Conservation (phyloP, 2,888 invertebrate species). For the Clitarchus hookeri region DNA sequence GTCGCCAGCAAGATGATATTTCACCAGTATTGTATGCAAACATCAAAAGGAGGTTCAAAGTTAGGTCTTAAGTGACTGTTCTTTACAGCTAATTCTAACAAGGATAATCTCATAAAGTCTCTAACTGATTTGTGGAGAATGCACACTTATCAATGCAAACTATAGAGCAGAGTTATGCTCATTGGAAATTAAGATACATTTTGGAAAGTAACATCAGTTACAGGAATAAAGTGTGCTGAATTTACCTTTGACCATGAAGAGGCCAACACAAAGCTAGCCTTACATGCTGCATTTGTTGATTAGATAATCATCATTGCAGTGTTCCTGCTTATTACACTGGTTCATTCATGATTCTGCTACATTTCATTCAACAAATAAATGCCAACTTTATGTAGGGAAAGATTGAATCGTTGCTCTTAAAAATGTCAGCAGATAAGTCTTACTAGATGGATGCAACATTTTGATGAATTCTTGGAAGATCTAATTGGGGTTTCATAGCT, state of each 20-base stretch:
- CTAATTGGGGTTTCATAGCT: slow-evolving; percentile 14
- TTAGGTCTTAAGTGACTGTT: too few relatives aligned
- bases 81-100: too few relatives aligned
- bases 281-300: background rate
- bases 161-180: background rate
- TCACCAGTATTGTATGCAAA: too few relatives aligned
- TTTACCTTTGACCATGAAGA: background rate
- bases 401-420: background rate
- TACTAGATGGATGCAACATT: background rate
- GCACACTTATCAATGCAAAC: too few relatives aligned
- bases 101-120: too few relatives aligned
- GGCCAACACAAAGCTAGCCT: background rate
- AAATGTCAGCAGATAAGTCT: background rate
- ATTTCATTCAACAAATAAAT: slow-evolving; percentile 8
- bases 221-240: background rate
- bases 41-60: too few relatives aligned
- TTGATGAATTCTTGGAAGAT: background rate
- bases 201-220: too few relatives aligned
- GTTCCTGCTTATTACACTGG: slow-evolving; percentile 10
- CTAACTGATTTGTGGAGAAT: too few relatives aligned
- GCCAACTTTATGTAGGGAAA: slow-evolving; percentile 15
- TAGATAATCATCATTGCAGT: background rate
- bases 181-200: background rate
- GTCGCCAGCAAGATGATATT: too few relatives aligned
- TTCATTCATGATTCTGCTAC: background rate